phyloP scores from a whole-genome alignment of 1,140 invertebrate genomes.

The Zaprionus inermis region DNA sequence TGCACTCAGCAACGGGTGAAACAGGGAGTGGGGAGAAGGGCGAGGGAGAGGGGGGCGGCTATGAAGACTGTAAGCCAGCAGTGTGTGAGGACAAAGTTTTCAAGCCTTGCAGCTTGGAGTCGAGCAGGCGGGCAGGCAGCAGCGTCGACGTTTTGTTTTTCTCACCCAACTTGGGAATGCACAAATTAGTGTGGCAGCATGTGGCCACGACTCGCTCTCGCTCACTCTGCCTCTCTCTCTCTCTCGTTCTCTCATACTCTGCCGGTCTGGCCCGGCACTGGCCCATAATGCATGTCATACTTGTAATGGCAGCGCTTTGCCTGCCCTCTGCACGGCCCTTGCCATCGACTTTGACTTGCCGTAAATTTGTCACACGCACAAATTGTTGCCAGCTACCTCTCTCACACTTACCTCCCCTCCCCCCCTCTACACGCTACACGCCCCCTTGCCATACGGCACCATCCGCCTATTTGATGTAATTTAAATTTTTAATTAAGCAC shows the following conservation, averaged over 20 bases:
- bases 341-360: slow-evolving; percentile 26
- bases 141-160: slow-evolving; percentile 64
- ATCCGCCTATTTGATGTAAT: slow-evolving; percentile 71
- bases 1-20: slow-evolving; percentile 64
- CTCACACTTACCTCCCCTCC: background rate
- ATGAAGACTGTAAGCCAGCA: slow-evolving; percentile 12
- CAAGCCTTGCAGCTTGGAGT: slow-evolving; percentile 49
- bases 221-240: background rate
- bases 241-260: background rate
- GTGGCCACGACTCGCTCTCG: slow-evolving; percentile 48
- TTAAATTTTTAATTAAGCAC: slow-evolving; percentile 82
- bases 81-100: slow-evolving; percentile 59
- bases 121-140: slow-evolving; percentile 15
- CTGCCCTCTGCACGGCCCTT: background rate
- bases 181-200: slow-evolving; percentile 80
- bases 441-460: background rate
- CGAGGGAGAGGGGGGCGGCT: background rate
- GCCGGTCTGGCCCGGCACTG: background rate
- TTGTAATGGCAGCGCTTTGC: slow-evolving; percentile 54
- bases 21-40: background rate
- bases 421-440: background rate
- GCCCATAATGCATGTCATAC: slow-evolving; percentile 78
- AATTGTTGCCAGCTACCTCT: slow-evolving; percentile 44
- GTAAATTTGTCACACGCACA: slow-evolving; percentile 75
- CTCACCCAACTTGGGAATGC: slow-evolving; percentile 75